Percentiles rank a stretch among this genome's conserved stretches.
phyloP scores from a whole-genome alignment of 2,888 invertebrate genomes.

The Monoplex corrugatus region DNA sequence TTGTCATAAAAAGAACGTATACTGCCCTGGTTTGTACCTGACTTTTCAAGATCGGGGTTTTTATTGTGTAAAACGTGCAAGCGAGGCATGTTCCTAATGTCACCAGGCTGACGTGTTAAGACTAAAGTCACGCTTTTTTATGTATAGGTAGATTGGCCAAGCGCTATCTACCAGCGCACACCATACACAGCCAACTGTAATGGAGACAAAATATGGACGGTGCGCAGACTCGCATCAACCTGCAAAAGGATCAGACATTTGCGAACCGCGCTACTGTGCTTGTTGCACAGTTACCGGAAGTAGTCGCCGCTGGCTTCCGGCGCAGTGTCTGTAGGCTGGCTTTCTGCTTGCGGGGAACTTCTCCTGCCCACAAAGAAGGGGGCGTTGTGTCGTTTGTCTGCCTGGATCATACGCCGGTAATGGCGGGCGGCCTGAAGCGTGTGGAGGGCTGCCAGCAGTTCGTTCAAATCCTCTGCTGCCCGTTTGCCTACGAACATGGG shows the following conservation, averaged over 20 bases:
- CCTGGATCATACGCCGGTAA: constrained; percentile 54
- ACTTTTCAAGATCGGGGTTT: no score
- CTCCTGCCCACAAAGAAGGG: constrained; percentile 65
- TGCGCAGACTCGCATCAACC: not conserved
- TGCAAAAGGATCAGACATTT: not conserved
- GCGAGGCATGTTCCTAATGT: no score
- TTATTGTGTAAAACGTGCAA: no score
- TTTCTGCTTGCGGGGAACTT: constrained; percentile 27
- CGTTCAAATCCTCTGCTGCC: constrained; percentile 58
- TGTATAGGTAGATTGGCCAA: no score
- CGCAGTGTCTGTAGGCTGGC: not conserved
- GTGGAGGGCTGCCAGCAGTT: constrained; percentile 60
- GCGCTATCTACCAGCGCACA: no score
- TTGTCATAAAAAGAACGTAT: no score
- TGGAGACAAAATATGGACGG: constrained; percentile 9
- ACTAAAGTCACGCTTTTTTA: no score
- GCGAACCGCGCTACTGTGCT: not conserved
- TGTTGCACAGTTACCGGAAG: constrained; percentile 20
- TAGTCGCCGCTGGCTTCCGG: constrained; percentile 21
- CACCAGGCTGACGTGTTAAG: no score
- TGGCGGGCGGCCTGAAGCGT: constrained; percentile 49
- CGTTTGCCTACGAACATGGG: constrained; percentile 55
- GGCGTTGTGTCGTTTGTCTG: constrained; percentile 62
- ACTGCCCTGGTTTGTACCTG: no score
- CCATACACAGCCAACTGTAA: not conserved